phyloP scores from a whole-genome alignment of 2,113 vertebrate species.

The Lonchura striata region DNA sequence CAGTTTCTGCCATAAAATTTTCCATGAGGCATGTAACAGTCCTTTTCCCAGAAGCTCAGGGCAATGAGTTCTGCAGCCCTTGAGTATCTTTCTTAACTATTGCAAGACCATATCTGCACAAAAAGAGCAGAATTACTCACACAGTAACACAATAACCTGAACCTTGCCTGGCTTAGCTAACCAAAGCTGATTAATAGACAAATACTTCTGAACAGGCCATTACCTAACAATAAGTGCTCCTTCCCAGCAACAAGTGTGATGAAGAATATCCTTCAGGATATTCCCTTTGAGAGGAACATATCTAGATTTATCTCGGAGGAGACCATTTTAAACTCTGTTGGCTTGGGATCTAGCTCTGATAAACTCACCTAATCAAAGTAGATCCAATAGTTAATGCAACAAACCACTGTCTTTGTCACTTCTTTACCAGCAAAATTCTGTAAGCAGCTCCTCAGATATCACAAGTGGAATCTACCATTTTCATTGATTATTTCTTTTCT shows the following conservation, averaged over 20 bases:
- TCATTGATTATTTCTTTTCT: neutral
- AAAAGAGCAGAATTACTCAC: neutral
- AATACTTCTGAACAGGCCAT: neutral
- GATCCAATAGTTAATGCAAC: neutral
- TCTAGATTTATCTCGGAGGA: neutral
- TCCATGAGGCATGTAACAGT: neutral
- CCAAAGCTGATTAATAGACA: neutral
- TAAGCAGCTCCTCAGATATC: neutral
- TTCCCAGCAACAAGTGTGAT: neutral
- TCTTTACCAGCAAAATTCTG: neutral
- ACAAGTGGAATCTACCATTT: rapidly evolving
- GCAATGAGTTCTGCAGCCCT: neutral
- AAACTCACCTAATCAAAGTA: neutral
- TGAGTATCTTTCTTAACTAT: neutral
- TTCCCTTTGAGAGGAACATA: neutral
- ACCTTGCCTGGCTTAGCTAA: neutral
- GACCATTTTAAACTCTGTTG: neutral
- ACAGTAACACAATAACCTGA: neutral
- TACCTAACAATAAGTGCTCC: neutral
- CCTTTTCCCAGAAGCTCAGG: neutral
- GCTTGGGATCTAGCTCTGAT: neutral
- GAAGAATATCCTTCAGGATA: neutral
- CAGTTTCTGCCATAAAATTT: slow-evolving; percentile 3
- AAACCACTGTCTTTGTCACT: neutral
- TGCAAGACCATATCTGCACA: neutral